Conservation (phyloP, 2,113 vertebrate species). For the Otis tarda region DNA sequence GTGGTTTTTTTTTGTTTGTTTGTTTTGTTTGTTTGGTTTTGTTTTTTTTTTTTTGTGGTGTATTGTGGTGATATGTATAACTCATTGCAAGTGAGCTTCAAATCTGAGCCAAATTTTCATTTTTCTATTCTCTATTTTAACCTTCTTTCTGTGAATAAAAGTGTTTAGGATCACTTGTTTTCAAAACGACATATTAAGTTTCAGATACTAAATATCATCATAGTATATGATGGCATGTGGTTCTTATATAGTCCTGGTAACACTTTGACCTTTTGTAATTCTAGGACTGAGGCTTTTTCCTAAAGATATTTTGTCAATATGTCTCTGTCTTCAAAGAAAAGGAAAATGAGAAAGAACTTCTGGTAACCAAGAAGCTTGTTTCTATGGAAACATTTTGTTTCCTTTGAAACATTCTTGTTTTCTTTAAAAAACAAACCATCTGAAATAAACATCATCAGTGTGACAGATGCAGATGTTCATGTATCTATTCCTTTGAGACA, state of each 20-base stretch:
- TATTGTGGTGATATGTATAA: not conserved
- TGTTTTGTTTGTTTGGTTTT: not conserved
- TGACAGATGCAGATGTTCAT: not conserved
- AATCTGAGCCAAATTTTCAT: not conserved
- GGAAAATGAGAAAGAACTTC: not conserved
- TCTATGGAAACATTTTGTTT: not conserved
- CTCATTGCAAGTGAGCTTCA: not conserved
- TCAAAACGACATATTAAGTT: not conserved
- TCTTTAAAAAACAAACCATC: not conserved
- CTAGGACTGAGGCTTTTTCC: not conserved
- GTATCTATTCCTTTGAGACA: not conserved
- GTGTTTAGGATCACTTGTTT: not conserved
- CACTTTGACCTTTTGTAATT: not conserved
- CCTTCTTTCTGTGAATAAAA: not conserved
- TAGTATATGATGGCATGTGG: not conserved
- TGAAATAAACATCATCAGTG: not conserved
- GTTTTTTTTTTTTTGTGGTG: not conserved
- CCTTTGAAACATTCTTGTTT: not conserved
- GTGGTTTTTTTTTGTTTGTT: no score
- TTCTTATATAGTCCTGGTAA: not conserved
- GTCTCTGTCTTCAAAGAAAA: not conserved
- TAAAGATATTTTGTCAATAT: not conserved
- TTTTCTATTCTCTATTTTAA: not conserved
- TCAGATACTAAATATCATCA: not conserved
- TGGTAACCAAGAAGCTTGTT: not conserved